Evolutionary conservation across 2,888 invertebrate species (phyloP).

Genomic region (Eurytoma californica): DNA sequence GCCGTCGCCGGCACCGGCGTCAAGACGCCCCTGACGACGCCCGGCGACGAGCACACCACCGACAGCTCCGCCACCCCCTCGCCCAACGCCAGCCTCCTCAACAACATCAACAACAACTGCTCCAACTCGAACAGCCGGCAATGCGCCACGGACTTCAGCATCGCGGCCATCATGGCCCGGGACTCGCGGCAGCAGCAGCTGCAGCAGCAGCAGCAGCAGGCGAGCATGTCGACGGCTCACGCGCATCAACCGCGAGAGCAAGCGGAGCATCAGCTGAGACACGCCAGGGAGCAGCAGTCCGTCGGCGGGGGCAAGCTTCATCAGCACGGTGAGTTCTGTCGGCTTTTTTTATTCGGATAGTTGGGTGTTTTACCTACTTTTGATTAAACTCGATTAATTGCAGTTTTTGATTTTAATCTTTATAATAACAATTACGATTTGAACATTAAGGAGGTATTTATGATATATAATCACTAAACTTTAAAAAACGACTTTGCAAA

Average conservation of each 20-base stretch:
- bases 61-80: slow-evolving; percentile 75
- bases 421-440: no score
- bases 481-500: no score
- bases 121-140: slow-evolving; percentile 79
- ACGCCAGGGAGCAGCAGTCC: slow-evolving; percentile 74
- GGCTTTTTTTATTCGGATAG: neutral
- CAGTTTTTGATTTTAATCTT: no score
- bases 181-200: slow-evolving; percentile 79
- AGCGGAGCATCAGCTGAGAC: slow-evolving; percentile 75
- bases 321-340: slow-evolving; percentile 68
- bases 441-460: no score
- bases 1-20: slow-evolving; percentile 66
- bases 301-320: slow-evolving; percentile 71
- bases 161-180: slow-evolving; percentile 89
- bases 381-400: no score
- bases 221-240: neutral
- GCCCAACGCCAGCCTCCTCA: slow-evolving; percentile 70
- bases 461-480: no score
- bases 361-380: neutral
- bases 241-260: slow-evolving; percentile 63
- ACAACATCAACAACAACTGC: slow-evolving; percentile 70
- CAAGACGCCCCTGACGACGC: slow-evolving; percentile 46
- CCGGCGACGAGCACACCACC: slow-evolving; percentile 43
- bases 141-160: slow-evolving; percentile 92
- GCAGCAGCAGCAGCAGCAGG: slow-evolving; percentile 74